Base-by-base conservation (phyloP, 1,140 invertebrate genomes). In the Pantala flavescens region DNA sequence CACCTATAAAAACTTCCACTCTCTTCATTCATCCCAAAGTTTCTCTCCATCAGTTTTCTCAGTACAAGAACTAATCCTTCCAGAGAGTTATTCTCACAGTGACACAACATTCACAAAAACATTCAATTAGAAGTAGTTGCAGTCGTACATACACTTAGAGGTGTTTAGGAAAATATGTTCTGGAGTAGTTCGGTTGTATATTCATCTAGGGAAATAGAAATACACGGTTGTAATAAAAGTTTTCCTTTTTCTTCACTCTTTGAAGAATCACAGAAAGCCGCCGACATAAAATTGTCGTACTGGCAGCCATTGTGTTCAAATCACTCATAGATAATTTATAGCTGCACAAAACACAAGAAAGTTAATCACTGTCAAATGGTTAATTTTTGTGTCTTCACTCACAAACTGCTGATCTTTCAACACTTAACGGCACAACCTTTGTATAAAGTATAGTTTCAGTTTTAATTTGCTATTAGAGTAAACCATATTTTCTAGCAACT, bases 131-230 rank as follows among this genome's bases (percentile, higher is more conserved):
- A 63, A 63, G 14, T 63, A 63, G 5, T 63, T 63, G 49, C 49
- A 63, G 49, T 63, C 49, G 12, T 21, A 63, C 49, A 63, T 63
- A 21, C n/a, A 63, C 28, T 36, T 63, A 21, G n/a, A 63, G 49
- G 49, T 63, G 49, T 19, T 63, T 63, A 63, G 49, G 49, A 63
- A 63, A 63, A 63, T 63, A 63, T 7, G 49, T 63, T 63, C 49
- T 63, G 49, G 49, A 63, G 49, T 63, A 63, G 49, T 63, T 63
- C n/a, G 49, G 49, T 63, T 63, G 49, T 16, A 63, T 63, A 63
- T 63, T 63, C 49, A 63, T 21, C 49, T 63, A 63, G 49, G 49
- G 49, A 63, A 63, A 63, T 63, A 63, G 49, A 63, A 63, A 63
- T 63, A 63, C 49, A 63, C 49, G n/a, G 12, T 63, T 21, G n/a